Percentiles rank a stretch among this genome's conserved stretches.
Conservation (phyloP, 2,888 invertebrate genomes). For the Aspidiotus destructor region DNA sequence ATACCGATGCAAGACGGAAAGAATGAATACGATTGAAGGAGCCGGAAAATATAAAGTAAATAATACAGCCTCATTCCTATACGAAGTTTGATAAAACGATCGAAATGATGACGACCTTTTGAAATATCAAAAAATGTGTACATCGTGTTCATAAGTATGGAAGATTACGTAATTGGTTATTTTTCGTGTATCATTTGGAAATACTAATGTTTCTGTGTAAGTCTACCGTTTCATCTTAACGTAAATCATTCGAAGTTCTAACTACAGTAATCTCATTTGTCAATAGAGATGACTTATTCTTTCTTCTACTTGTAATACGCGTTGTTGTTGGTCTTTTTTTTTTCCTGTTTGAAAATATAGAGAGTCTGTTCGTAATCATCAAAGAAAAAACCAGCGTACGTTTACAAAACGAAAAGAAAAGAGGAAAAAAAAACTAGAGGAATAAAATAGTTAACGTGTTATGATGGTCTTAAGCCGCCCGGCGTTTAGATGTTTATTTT, state of each 20-base stretch:
- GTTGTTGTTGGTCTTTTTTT: background rate
- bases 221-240: background rate
- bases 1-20: background rate
- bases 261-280: background rate
- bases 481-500: constrained; percentile 2
- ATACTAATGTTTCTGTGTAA: no score
- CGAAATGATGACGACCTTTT: background rate
- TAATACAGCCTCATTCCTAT: background rate
- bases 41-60: background rate
- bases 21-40: background rate
- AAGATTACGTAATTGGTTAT: constrained; percentile 1
- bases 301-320: no score
- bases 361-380: background rate
- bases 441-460: background rate
- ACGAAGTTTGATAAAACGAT: background rate
- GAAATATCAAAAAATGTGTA: background rate
- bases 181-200: background rate
- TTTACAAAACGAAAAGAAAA: background rate
- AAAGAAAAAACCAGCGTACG: background rate
- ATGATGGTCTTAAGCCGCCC: background rate
- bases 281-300: background rate
- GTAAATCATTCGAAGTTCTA: background rate
- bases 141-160: background rate
- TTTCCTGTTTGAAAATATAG: background rate
- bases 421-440: background rate